A percentile compares a stretch with the other conserved stretches of the same genome.
These are phyloP conservation scores for Dicentrarchus labrax DNA, from an alignment of 2,113 vertebrate genomes.

Conservation along the genomic window DNA sequence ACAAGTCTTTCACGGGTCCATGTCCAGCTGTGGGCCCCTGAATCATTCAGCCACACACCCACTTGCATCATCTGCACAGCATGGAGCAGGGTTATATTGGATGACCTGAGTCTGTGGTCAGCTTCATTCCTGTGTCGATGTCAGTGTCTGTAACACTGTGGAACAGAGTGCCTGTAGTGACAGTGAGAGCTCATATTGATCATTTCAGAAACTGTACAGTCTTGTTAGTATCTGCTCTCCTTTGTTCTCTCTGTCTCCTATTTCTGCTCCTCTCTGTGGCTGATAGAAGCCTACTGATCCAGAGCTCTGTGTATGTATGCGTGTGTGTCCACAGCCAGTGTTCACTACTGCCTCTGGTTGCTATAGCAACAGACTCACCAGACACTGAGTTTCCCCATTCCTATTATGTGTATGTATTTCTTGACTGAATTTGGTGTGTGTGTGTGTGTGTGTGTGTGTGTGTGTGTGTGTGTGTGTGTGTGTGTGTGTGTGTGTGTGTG, in stretches of 20 bases:
- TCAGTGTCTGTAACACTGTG: no score
- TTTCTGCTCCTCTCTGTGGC: conserved; percentile 44
- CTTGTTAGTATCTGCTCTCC: conserved; percentile 37
- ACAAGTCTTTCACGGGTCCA: background rate
- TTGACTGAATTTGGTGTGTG: conserved; percentile 5
- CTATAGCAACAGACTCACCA: conserved; percentile 78
- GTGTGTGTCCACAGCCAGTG: conserved; percentile 32
- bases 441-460: conserved; percentile 5
- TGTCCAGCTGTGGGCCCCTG: background rate
- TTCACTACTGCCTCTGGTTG: conserved; percentile 67
- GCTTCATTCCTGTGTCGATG: background rate
- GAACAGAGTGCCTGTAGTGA: background rate
- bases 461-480: background rate
- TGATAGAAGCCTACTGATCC: conserved; percentile 38
- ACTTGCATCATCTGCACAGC: background rate
- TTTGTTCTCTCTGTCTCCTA: conserved; percentile 61
- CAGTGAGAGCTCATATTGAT: background rate
- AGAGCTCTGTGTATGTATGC: conserved; percentile 22
- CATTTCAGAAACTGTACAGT: conserved; percentile 1
- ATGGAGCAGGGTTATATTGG: background rate
- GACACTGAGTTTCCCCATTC: conserved; percentile 42
- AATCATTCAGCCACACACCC: background rate
- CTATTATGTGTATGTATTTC: conserved; percentile 39
- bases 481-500: background rate
- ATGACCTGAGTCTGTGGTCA: background rate